These are phyloP conservation scores for Ormyrus nitidulus DNA, from an alignment of 2,888 invertebrate species.

Conservation along the genomic window DNA sequence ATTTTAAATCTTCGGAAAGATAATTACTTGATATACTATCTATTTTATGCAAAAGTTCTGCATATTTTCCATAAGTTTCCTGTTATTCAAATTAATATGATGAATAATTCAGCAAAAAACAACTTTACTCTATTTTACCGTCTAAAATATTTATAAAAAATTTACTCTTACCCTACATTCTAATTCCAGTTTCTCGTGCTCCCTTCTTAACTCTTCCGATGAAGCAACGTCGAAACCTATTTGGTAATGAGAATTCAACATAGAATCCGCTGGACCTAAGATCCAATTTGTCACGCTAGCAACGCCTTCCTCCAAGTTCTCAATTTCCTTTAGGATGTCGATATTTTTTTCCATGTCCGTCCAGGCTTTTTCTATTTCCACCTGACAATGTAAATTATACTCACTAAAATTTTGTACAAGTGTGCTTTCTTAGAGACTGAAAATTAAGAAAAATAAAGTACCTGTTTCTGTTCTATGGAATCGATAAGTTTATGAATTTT, in stretches of 20 bases:
- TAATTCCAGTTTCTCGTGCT: conserved; percentile 86
- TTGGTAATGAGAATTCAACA: conserved; percentile 83
- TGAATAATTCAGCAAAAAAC: background rate
- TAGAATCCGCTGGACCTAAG: conserved; percentile 84
- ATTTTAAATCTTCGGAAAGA: conserved; percentile 79
- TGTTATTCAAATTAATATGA: conserved; percentile 61
- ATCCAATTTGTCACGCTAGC: conserved; percentile 88
- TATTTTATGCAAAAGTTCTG: conserved; percentile 85
- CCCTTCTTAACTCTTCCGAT: conserved; percentile 84
- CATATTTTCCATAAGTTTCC: conserved; percentile 88
- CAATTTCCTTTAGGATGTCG: conserved; percentile 80
- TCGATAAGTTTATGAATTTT: conserved; percentile 79
- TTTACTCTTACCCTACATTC: conserved; percentile 81
- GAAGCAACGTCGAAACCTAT: conserved; percentile 84
- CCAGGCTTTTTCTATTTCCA: conserved; percentile 80
- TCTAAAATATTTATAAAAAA: conserved; percentile 8
- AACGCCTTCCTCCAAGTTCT: conserved; percentile 80
- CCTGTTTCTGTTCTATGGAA: conserved; percentile 79
- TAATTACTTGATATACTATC: conserved; percentile 78
- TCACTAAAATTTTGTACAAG: too few species aligned
- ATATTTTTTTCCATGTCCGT: conserved; percentile 79
- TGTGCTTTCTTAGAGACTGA: too few species aligned
- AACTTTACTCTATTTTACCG: background rate
- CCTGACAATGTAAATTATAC: conserved; percentile 55
- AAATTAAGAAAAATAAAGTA: conserved; percentile 46